Base-by-base conservation (phyloP, 2,888 invertebrate species). In the Penaeus monodon region DNA sequence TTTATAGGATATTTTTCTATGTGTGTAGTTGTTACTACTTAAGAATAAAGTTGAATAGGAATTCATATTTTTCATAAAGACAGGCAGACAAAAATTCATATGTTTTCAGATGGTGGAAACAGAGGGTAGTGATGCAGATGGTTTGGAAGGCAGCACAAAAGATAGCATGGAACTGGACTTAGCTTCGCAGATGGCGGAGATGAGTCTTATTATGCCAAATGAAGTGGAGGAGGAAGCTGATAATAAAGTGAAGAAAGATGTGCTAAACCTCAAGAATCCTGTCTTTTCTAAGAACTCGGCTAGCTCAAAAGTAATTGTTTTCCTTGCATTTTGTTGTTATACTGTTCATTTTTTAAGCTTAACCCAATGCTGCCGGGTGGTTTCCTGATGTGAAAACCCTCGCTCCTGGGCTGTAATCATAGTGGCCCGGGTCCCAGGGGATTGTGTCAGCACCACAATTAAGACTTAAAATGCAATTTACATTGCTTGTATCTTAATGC, bases 251-350 rank as follows among this genome's bases (percentile, higher is more conserved):
- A 68, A 79, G 63, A 95, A 95, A 0, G 93, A 94, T 12, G 94
- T 96, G 49, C 92, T 96, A 57, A 94, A 94, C 2, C 93, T 94
- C 0, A 93, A 93, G 70, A 96, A 96, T 93, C 96, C 96, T 0
- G 94, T 96, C 14, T 97, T 96, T 92, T 91, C 94, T 49, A 91
- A 93, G 0, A 96, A 96, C 90, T 94, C 95, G n/a, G 96, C 96
- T 91, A 93, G 93, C 91, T 91, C 91, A 6, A 88, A 83, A 74
- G 89, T 88, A 33, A 29, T 80, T 17, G 24, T 49, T 77, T 38
- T 17, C 27, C 17, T 10, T 22, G 17, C 10, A 49, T 14, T 44
- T 14, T 63, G 24, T 10, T 57, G 49, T 49, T n/a, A 78, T 24
- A 22, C 20, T n/a, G 24, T n/a, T 63, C 49, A 49, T 24, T 33